phyloP scores from a whole-genome alignment of 2,113 vertebrate genomes.

The Plestiodon gilberti region DNA sequence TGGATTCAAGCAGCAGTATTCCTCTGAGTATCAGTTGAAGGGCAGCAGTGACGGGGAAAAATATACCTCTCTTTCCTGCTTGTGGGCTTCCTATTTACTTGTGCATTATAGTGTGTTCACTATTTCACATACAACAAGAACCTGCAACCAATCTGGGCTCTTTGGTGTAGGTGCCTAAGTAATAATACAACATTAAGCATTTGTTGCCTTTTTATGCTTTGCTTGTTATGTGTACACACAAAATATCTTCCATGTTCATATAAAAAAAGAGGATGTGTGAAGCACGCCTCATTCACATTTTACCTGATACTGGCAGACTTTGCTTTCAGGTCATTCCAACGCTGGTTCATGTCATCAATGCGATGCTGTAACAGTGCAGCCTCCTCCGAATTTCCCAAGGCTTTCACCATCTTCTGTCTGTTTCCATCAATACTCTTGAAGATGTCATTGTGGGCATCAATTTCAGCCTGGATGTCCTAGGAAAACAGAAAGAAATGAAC shows the following conservation, averaged over 20 bases:
- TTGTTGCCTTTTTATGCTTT: neutral
- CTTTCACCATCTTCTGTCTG: conserved; percentile 95
- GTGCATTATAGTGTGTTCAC: neutral
- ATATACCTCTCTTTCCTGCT: too few species aligned
- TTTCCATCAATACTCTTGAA: conserved; percentile 96
- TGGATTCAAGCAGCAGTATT: too few species aligned
- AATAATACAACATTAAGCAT: neutral
- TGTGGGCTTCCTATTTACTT: too few species aligned
- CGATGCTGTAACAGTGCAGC: conserved; percentile 92
- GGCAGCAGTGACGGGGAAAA: too few species aligned
- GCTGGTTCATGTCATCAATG: conserved; percentile 98
- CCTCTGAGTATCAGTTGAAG: too few species aligned
- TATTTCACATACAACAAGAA: neutral
- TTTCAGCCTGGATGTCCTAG: conserved; percentile 98
- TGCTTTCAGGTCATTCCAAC: conserved; percentile 93
- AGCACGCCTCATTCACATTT: neutral
- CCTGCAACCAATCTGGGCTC: neutral
- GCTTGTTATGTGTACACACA: neutral
- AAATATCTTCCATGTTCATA: neutral
- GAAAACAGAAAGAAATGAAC: conserved; percentile 2
- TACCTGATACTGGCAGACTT: conserved; percentile 94
- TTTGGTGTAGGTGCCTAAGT: neutral
- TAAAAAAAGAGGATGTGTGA: neutral
- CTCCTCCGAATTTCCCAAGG: conserved; percentile 94
- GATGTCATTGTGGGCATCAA: conserved; percentile 98